phyloP scores from a whole-genome alignment of 53 echinoderm and acorn worm genomes.

The Zoroaster sp. region DNA sequence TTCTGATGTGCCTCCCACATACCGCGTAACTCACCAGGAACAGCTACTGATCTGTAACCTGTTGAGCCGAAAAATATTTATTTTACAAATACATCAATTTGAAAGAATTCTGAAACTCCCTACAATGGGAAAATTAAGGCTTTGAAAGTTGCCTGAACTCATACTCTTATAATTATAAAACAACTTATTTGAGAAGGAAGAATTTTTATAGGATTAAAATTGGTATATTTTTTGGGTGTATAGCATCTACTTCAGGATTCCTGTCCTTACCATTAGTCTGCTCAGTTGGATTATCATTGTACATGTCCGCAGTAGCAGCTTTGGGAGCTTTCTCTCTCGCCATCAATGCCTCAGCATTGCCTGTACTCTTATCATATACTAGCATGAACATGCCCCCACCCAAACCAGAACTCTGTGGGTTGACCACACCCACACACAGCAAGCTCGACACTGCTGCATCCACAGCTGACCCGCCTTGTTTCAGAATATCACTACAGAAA shows the following conservation, averaged over 20 bases:
- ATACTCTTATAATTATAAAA: no score
- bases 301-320: conserved; percentile 44
- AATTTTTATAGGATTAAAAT: no score
- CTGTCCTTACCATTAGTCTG: background rate
- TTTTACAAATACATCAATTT: no score
- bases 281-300: background rate
- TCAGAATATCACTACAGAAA: conserved; percentile 37
- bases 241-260: no score
- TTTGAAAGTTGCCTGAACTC: no score
- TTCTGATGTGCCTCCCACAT: conserved; percentile 75
- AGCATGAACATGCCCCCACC: conserved; percentile 60
- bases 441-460: conserved; percentile 50
- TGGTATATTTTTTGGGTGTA: no score
- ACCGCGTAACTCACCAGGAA: conserved; percentile 73
- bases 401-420: conserved; percentile 53
- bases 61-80: no score
- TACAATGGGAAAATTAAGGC: no score
- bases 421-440: conserved; percentile 54
- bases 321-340: conserved; percentile 56
- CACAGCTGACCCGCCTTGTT: conserved; percentile 50
- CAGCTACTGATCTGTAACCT: conserved; percentile 55
- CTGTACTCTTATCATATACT: conserved; percentile 5
- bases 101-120: no score
- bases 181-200: no score
- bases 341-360: conserved; percentile 12